Percentiles rank a stretch among this genome's conserved stretches.
Evolutionary conservation across 2,888 invertebrate genomes (phyloP).

Genomic region (Agrilus biguttatus): DNA sequence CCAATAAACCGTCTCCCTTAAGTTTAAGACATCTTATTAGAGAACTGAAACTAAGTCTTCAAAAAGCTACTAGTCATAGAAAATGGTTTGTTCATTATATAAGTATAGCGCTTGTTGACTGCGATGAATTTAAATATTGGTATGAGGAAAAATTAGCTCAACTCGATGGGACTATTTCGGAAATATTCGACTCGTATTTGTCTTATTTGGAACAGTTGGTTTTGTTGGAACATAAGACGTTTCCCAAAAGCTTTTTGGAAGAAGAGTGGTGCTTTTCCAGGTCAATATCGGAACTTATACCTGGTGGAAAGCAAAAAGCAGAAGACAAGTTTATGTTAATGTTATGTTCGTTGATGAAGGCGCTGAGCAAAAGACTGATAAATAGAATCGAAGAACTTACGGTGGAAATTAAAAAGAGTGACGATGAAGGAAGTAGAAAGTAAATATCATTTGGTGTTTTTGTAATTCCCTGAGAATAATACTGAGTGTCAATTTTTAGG

Average conservation of each 20-base stretch:
- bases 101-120: constrained; percentile 39
- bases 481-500: constrained; percentile 24
- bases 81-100: constrained; percentile 58
- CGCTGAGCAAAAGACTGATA: constrained; percentile 33
- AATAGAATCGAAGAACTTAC: constrained; percentile 31
- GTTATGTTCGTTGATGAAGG: constrained; percentile 32
- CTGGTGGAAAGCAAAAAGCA: constrained; percentile 58
- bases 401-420: constrained; percentile 17
- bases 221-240: constrained; percentile 44
- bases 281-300: constrained; percentile 60
- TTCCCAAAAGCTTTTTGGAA: constrained; percentile 65
- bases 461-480: constrained; percentile 17
- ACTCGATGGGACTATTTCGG: constrained; percentile 65
- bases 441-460: constrained; percentile 12
- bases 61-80: constrained; percentile 69
- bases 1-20: constrained; percentile 69
- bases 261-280: constrained; percentile 82
- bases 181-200: constrained; percentile 57
- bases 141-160: constrained; percentile 47
- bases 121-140: constrained; percentile 31
- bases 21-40: constrained; percentile 70
- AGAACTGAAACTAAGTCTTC: constrained; percentile 80
- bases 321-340: constrained; percentile 59
- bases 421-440: constrained; percentile 22
- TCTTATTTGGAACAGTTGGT: constrained; percentile 79